Evolutionary conservation across 2,797 vertebrate species (phyloP), one percentile per base, ranked within the genome.

Genomic region (Myotis vivesi): DNA sequence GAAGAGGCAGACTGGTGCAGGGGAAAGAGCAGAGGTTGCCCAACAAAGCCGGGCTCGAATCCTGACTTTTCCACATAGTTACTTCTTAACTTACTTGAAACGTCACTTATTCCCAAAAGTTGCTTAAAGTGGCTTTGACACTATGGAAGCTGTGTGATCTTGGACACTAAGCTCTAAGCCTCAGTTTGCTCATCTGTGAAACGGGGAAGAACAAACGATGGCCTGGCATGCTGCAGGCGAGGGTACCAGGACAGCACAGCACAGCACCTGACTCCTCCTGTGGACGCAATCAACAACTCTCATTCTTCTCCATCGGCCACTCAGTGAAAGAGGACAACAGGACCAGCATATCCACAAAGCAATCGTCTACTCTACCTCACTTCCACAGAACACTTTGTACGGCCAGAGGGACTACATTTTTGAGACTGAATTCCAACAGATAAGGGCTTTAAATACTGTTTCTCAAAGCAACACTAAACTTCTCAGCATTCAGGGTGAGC

Each of bases 401-500:
- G 9, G 57, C 46, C 13, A 0, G 72, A 87, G 38, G 72, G 84
- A 83, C 71, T 25, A 49, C 28, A 38, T 72, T 86, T 75, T 41
- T 8, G 49, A 94, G 77, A 75, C 22, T 64, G 11, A 12, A 57
- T 84, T 87, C 44, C 62, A 89, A 64, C 22, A 93, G 69, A 90
- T 72, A 75, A 96, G 38, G 83, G 44, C 16, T 62, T 69, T 59
- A 72, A 83, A 51, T 9, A n/a, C 36, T 57, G 36, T 72, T 89
- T 87, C 84, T 91, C 87, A 87, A 84, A 83, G 79, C 64, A 76
- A 55, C 83, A 85, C 22, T 73, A 28, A 81, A 62, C 33, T 62
- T 91, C 38, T 84, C 66, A 55, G 73, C 44, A 88, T 79, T 92
- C 8, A 59, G 25, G 64, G 55, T 19, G 33, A 94, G 53, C 77